These are phyloP conservation scores for Tylochromis polylepis DNA, from an alignment of 2,113 vertebrate species.

Conservation along the genomic window DNA sequence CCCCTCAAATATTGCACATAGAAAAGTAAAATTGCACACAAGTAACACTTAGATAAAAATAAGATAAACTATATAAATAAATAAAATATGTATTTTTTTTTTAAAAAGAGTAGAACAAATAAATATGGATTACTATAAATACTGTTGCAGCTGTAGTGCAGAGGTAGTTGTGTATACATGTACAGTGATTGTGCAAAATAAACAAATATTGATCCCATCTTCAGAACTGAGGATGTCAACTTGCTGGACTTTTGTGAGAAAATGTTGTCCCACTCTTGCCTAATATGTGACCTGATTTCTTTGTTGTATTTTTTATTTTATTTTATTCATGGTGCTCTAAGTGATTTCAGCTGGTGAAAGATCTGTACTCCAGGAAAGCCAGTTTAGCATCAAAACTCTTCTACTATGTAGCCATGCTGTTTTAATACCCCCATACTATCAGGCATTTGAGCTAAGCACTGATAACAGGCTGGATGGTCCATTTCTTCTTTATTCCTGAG, in stretches of 20 bases:
- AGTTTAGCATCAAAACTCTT: too few species aligned
- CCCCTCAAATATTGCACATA: background rate
- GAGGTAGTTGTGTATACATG: background rate
- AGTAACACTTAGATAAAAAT: background rate
- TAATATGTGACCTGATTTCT: background rate
- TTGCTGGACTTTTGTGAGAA: background rate
- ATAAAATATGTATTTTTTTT: background rate
- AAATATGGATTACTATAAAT: background rate
- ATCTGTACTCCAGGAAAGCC: too few species aligned
- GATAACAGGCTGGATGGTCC: too few species aligned
- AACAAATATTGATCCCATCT: too few species aligned
- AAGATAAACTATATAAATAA: background rate
- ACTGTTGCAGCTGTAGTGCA: background rate
- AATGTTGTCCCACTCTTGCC: background rate
- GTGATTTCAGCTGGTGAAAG: too few species aligned
- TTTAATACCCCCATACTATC: too few species aligned
- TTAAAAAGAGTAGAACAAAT: background rate
- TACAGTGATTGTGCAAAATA: background rate
- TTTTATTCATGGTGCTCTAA: background rate
- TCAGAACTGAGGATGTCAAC: background rate
- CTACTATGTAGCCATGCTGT: too few species aligned
- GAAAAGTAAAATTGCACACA: background rate
- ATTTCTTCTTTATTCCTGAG: too few species aligned
- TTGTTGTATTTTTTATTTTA: too few species aligned
- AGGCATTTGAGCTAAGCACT: too few species aligned